Conservation (phyloP, 2,888 invertebrate species). For the Gortyna flavago region DNA sequence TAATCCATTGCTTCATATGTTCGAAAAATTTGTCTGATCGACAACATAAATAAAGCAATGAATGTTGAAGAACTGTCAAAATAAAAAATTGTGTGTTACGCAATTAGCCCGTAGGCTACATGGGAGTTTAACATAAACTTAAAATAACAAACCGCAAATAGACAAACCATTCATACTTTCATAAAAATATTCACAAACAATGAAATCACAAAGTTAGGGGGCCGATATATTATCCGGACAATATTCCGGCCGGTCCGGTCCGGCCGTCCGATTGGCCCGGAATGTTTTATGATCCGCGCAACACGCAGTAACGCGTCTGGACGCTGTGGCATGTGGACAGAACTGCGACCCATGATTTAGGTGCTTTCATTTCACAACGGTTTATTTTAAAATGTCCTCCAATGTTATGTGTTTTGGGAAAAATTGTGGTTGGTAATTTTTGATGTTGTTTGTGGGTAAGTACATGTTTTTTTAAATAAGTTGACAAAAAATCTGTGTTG, state of each 20-base stretch:
- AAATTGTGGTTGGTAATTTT: not conserved
- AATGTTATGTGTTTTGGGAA: slow-evolving; percentile 51
- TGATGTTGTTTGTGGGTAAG: not conserved
- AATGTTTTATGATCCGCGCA: slow-evolving; percentile 82
- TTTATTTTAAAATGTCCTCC: slow-evolving; percentile 75
- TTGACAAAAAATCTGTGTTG: not conserved
- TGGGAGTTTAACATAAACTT: not conserved
- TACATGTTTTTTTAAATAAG: not conserved
- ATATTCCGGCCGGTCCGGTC: slow-evolving; percentile 65
- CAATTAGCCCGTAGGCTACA: not conserved
- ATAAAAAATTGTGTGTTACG: not conserved
- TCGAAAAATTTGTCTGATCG: not conserved
- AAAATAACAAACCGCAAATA: slow-evolving; percentile 16
- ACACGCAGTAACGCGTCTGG: slow-evolving; percentile 78
- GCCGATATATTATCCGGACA: slow-evolving; percentile 70
- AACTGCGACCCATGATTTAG: slow-evolving; percentile 84
- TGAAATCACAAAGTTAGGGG: slow-evolving; percentile 70
- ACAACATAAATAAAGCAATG: not conserved
- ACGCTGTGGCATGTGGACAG: slow-evolving; percentile 84
- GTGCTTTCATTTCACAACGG: slow-evolving; percentile 82
- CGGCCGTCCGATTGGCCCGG: slow-evolving; percentile 70
- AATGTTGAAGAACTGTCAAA: not conserved
- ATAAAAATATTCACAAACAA: slow-evolving; percentile 67
- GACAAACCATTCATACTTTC: slow-evolving; percentile 20
- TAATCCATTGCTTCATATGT: not conserved